A percentile compares a stretch with the other conserved stretches of the same genome.
These are phyloP conservation scores for Artibeus lituratus DNA, from an alignment of 2,797 vertebrate species.

Conservation along the genomic window DNA sequence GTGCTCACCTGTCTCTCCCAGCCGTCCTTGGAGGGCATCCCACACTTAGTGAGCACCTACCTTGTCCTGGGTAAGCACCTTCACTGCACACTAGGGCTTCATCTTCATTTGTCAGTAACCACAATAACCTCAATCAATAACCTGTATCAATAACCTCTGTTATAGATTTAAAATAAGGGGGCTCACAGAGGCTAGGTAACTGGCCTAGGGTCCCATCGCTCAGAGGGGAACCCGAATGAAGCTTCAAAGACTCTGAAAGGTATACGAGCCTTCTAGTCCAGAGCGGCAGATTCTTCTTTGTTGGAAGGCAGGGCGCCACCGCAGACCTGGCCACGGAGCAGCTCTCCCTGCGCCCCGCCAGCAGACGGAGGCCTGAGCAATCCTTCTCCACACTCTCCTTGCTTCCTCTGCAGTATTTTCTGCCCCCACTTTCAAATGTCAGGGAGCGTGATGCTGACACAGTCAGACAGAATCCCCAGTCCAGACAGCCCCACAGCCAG, in stretches of 20 bases:
- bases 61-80: neutral
- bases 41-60: neutral
- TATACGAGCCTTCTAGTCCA: neutral
- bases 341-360: neutral
- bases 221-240: neutral
- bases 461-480: slow-evolving; percentile 65
- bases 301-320: neutral
- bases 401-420: slow-evolving; percentile 36
- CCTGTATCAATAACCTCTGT: neutral
- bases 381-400: neutral
- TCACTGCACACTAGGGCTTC: neutral
- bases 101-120: neutral
- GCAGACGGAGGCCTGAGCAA: neutral
- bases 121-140: too few relatives aligned
- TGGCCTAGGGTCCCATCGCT: neutral
- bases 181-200: neutral
- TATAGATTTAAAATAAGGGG: neutral
- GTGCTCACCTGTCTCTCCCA: neutral
- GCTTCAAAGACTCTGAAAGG: neutral
- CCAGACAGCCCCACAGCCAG: slow-evolving; percentile 59
- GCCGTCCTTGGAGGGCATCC: neutral
- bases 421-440: slow-evolving; percentile 36
- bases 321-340: neutral
- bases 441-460: slow-evolving; percentile 50
- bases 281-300: neutral